A percentile compares a stretch with the other conserved stretches of the same genome.
These are phyloP conservation scores for Neoniphon sammara DNA, from an alignment of 2,797 vertebrate species.

Conservation along the genomic window DNA sequence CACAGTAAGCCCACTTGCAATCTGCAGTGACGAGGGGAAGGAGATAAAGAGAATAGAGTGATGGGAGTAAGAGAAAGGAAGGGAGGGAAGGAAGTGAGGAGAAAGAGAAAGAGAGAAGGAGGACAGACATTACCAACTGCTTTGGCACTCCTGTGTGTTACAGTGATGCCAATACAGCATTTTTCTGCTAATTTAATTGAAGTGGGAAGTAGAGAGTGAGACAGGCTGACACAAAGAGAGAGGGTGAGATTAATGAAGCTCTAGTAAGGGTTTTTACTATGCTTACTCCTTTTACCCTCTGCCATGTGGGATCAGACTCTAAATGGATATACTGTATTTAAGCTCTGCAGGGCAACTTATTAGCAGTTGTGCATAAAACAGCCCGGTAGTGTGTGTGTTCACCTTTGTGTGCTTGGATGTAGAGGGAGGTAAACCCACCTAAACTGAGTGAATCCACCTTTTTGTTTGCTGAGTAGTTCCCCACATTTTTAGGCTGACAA, in stretches of 20 bases:
- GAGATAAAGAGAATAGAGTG: not conserved
- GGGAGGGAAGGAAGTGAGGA: slow-evolving; percentile 1
- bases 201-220: slow-evolving; percentile 46
- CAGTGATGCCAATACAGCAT: slow-evolving; percentile 72
- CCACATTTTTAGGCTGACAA: not conserved
- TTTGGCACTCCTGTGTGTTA: slow-evolving; percentile 69
- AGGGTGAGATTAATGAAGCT: slow-evolving; percentile 57
- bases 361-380: slow-evolving; percentile 9
- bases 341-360: slow-evolving; percentile 35
- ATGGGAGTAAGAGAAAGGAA: slow-evolving; percentile 15
- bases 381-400: slow-evolving; percentile 5
- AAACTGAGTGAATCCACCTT: not conserved
- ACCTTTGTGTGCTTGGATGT: not conserved
- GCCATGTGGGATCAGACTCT: slow-evolving; percentile 39
- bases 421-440: no score
- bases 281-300: slow-evolving; percentile 52
- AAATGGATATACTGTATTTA: slow-evolving; percentile 20
- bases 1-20: slow-evolving; percentile 94
- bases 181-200: slow-evolving; percentile 77
- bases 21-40: slow-evolving; percentile 74
- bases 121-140: slow-evolving; percentile 66
- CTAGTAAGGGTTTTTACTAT: slow-evolving; percentile 55
- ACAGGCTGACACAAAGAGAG: slow-evolving; percentile 50
- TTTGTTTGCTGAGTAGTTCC: not conserved
- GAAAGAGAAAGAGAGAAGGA: not conserved